Conservation (phyloP, 2,888 invertebrate genomes). For the Dromius quadrimaculatus region DNA sequence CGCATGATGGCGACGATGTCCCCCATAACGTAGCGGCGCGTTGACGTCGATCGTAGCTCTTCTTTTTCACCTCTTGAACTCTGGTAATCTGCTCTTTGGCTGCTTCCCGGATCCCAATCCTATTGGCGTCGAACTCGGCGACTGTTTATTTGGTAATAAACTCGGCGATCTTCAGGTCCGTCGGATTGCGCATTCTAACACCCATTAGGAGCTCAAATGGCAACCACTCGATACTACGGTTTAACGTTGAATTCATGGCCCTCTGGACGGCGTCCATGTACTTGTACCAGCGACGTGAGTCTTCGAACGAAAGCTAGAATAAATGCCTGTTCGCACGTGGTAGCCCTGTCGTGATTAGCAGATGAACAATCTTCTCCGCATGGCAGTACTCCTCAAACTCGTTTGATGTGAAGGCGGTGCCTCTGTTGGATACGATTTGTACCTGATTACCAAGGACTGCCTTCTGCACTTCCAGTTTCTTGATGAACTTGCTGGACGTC, state of each 20-base stretch:
- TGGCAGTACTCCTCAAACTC: slow-evolving; percentile 49
- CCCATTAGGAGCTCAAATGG: slow-evolving; percentile 53
- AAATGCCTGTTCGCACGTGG: slow-evolving; percentile 52
- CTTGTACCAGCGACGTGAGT: slow-evolving; percentile 46
- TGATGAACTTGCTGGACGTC: slow-evolving; percentile 40
- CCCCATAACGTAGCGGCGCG: background rate
- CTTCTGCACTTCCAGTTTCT: slow-evolving; percentile 42
- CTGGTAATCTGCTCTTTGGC: background rate
- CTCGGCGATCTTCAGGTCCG: background rate
- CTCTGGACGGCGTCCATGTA: slow-evolving; percentile 43
- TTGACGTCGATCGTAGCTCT: background rate
- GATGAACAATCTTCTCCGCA: slow-evolving; percentile 43
- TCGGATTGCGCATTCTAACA: slow-evolving; percentile 33
- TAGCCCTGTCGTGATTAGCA: slow-evolving; percentile 43
- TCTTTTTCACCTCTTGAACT: background rate
- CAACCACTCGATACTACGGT: slow-evolving; percentile 47
- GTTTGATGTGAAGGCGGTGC: too few species aligned
- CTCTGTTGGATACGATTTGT: slow-evolving; percentile 46
- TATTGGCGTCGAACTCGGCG: background rate
- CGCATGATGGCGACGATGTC: slow-evolving; percentile 13
- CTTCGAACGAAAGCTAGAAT: slow-evolving; percentile 43
- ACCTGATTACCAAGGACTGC: slow-evolving; percentile 51
- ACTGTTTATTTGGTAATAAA: background rate
- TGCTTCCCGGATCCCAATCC: background rate
- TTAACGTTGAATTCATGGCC: slow-evolving; percentile 44